Conservation (phyloP, 2,797 vertebrate genomes). For the Xyrichtys novacula region DNA sequence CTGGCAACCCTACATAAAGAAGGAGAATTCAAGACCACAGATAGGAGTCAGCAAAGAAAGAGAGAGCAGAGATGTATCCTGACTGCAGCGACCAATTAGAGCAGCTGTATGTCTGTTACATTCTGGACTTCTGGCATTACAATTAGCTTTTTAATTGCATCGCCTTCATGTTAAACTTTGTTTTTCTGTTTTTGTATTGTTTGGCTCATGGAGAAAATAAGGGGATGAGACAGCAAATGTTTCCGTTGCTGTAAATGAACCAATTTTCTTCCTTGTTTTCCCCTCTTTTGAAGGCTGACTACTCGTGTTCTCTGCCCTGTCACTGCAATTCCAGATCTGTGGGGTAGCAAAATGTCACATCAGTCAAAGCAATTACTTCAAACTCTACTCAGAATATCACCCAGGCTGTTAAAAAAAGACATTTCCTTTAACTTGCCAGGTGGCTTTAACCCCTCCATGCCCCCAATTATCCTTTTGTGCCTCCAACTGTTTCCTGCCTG, state of each 20-base stretch:
- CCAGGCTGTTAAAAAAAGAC: not conserved
- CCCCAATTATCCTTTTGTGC: conserved; percentile 67
- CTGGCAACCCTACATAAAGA: no score
- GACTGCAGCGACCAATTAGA: conserved; percentile 35
- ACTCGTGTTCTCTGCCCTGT: not conserved
- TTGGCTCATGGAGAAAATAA: not conserved
- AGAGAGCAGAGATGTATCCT: no score
- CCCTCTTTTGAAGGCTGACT: not conserved
- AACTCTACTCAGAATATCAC: conserved; percentile 24
- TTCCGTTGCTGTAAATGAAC: not conserved
- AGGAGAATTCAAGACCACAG: conserved; percentile 42
- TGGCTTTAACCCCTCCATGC: conserved; percentile 47
- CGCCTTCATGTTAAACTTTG: conserved; percentile 7
- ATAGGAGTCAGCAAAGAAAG: no score
- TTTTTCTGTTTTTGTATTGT: not conserved
- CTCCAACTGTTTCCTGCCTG: conserved; percentile 35
- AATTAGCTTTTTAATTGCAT: not conserved
- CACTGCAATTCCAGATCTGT: not conserved
- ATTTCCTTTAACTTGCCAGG: conserved; percentile 21
- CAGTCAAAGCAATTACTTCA: not conserved
- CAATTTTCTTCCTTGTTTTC: not conserved
- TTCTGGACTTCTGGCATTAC: conserved; percentile 8
- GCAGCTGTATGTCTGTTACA: conserved; percentile 20
- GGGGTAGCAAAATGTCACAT: conserved; percentile 25
- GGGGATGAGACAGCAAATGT: not conserved